These are phyloP conservation scores for Aleiodes sp. DNA, from an alignment of 1,140 invertebrate genomes.

Conservation along the genomic window DNA sequence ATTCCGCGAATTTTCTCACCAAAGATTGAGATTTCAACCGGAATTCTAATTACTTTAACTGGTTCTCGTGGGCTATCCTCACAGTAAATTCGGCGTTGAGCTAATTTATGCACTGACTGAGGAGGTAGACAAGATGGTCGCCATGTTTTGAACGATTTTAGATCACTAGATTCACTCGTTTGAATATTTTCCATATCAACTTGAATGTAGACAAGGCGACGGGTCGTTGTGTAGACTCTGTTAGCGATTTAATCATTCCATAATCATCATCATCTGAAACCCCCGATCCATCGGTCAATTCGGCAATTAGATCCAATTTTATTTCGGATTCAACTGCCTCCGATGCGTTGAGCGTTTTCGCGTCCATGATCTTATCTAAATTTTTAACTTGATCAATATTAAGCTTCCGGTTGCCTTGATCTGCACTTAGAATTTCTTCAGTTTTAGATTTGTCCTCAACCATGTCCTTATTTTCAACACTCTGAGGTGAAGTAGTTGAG, in stretches of 20 bases:
- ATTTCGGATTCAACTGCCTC: neutral
- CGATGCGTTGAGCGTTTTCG: too few species aligned
- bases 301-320: neutral
- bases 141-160: neutral
- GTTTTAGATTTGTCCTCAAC: neutral
- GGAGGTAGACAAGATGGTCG: neutral
- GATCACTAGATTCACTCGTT: neutral
- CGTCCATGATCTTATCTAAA: too few species aligned
- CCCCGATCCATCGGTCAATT: too few species aligned
- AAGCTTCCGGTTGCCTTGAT: too few species aligned
- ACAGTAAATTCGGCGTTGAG: neutral
- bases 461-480: neutral
- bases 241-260: too few species aligned
- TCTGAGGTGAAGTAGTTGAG: slow-evolving; percentile 15
- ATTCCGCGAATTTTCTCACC: too few species aligned
- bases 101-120: neutral
- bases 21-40: slow-evolving; percentile 22
- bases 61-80: neutral
- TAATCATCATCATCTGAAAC: too few species aligned
- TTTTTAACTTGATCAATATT: too few species aligned
- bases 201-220: too few species aligned
- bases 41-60: neutral
- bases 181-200: neutral
- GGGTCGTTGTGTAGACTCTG: too few species aligned
- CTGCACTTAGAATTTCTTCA: neutral